Percentiles rank a stretch among this genome's conserved stretches.
Conservation (phyloP, 2,113 vertebrate species). For the Polyodon spathula region DNA sequence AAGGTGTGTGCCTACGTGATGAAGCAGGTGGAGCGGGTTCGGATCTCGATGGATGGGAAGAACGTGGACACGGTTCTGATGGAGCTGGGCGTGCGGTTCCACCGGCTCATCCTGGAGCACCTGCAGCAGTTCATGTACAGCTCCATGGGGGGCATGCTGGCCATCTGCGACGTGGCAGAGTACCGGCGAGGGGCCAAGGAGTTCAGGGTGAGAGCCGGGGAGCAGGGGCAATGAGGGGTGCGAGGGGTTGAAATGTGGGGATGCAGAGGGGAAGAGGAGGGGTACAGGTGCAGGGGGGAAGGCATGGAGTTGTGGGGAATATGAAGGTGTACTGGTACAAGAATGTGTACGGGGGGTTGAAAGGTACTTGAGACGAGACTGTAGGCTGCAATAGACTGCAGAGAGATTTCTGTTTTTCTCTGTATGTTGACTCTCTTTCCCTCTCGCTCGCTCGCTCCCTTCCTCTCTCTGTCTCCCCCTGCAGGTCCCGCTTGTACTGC, state of each 20-base stretch:
- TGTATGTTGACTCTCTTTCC: too few relatives aligned
- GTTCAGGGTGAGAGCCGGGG: constrained; percentile 64
- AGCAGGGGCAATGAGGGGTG: neutral
- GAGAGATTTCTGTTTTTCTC: too few relatives aligned
- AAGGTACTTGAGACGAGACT: neutral
- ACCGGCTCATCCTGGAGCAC: constrained; percentile 92
- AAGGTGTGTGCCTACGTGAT: constrained; percentile 90
- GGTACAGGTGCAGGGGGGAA: too few relatives aligned
- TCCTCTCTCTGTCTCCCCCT: constrained; percentile 13
- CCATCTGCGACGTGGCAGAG: constrained; percentile 95
- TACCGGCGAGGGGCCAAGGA: constrained; percentile 95
- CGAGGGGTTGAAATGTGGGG: too few relatives aligned
- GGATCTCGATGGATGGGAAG: constrained; percentile 95
- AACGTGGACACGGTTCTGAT: constrained; percentile 94
- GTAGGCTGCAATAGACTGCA: neutral
- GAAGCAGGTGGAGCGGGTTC: constrained; percentile 89
- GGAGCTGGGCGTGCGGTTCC: constrained; percentile 92
- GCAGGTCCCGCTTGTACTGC: constrained; percentile 88
- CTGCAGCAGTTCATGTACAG: constrained; percentile 96
- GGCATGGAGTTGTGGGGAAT: too few relatives aligned
- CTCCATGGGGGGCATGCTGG: constrained; percentile 97
- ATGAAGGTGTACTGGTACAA: too few relatives aligned
- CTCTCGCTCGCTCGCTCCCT: too few relatives aligned
- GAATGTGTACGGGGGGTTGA: too few relatives aligned
- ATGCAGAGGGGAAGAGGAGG: too few relatives aligned